These are phyloP conservation scores for Pangasius krempfi DNA, from an alignment of 2,797 vertebrate species.

Conservation along the genomic window DNA sequence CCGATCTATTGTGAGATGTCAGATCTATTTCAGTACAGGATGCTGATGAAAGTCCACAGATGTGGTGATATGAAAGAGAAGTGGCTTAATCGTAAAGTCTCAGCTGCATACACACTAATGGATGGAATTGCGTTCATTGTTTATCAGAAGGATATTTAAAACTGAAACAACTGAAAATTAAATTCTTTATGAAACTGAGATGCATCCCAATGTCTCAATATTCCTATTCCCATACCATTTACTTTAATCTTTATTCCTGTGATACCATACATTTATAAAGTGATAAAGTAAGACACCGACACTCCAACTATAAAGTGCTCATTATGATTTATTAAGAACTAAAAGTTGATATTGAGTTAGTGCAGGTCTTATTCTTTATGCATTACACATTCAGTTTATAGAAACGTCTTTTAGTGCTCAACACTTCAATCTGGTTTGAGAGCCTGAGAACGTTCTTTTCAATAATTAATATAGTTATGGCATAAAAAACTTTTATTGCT, in stretches of 20 bases:
- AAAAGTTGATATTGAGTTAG: background rate
- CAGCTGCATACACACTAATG: background rate
- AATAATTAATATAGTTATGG: background rate
- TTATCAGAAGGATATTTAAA: background rate
- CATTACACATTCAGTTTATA: background rate
- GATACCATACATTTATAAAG: background rate
- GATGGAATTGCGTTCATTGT: background rate
- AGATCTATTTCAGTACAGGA: slow-evolving; percentile 37
- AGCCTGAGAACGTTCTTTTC: background rate
- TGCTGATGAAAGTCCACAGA: background rate
- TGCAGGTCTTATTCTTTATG: too few relatives aligned
- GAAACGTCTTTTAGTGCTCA: background rate
- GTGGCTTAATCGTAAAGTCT: background rate
- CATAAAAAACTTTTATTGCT: background rate
- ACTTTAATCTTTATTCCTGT: background rate
- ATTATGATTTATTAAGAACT: background rate
- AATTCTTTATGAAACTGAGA: background rate
- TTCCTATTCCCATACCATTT: background rate
- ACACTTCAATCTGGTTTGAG: background rate
- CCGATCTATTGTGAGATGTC: background rate
- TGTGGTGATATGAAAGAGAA: slow-evolving; percentile 1
- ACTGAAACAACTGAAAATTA: background rate
- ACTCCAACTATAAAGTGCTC: background rate
- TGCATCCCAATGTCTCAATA: background rate
- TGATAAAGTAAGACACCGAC: too few relatives aligned